Conservation (phyloP, 2,888 invertebrate genomes). For the Molanna angustata region DNA sequence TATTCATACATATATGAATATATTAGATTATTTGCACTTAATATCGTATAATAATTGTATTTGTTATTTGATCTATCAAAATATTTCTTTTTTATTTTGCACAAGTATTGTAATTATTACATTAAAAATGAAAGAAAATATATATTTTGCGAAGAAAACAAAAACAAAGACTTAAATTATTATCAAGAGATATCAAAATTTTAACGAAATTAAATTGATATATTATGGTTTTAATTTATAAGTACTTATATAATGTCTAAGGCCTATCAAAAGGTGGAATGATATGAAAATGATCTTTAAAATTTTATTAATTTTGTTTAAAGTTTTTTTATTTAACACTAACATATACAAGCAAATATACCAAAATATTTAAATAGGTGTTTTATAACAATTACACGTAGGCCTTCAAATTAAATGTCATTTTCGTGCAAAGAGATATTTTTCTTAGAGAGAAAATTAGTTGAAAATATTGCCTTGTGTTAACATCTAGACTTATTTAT, state of each 20-base stretch:
- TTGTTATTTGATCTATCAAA: not conserved
- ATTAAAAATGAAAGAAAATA: not conserved
- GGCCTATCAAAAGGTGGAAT: too few relatives aligned
- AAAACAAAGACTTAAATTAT: constrained; percentile 20
- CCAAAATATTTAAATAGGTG: not conserved
- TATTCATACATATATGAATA: too few relatives aligned
- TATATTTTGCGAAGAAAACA: constrained; percentile 12
- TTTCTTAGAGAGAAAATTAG: too few relatives aligned
- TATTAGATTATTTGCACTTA: too few relatives aligned
- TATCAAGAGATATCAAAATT: constrained; percentile 14
- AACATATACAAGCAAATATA: not conserved
- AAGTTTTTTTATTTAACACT: not conserved
- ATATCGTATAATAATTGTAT: too few relatives aligned
- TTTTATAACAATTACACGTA: too few relatives aligned
- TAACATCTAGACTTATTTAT: too few relatives aligned
- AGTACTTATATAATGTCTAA: constrained; percentile 17
- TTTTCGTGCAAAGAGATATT: too few relatives aligned
- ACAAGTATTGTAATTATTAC: not conserved
- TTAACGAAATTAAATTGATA: constrained; percentile 4
- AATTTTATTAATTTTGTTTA: not conserved
- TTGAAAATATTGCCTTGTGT: too few relatives aligned
- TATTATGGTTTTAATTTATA: not conserved
- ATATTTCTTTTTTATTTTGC: not conserved
- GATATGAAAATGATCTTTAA: constrained; percentile 6
- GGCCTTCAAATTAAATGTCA: too few relatives aligned